Percentiles rank a stretch among this genome's conserved stretches.
phyloP scores from a whole-genome alignment of 2,797 vertebrate species.

The Alcedo quadribrachys region DNA sequence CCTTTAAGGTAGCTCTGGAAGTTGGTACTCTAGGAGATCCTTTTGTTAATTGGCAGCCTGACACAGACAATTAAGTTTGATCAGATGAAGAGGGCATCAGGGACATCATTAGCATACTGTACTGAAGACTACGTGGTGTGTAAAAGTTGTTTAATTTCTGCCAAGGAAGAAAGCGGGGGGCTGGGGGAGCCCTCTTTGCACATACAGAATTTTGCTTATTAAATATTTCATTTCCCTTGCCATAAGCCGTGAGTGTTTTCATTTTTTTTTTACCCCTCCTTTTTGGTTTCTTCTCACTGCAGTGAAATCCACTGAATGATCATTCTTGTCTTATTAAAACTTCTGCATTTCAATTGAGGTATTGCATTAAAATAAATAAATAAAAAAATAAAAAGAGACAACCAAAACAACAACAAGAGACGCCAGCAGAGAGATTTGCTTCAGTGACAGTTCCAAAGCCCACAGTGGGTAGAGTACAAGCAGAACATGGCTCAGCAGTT shows the following conservation, averaged over 20 bases:
- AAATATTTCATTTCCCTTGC: conserved; percentile 71
- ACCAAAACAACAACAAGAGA: not conserved
- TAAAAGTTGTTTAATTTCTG: conserved; percentile 84
- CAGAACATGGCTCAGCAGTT: not conserved
- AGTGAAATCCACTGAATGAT: conserved; percentile 46
- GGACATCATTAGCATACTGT: conserved; percentile 82
- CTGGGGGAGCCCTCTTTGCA: conserved; percentile 43
- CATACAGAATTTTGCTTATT: conserved; percentile 62
- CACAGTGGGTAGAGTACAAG: accelerated
- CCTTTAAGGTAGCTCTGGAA: conserved; percentile 83
- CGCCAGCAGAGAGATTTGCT: not conserved
- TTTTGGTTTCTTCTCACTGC: conserved; percentile 51
- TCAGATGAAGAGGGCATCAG: conserved; percentile 83
- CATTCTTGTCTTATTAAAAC: conserved; percentile 58
- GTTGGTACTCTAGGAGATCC: conserved; percentile 77
- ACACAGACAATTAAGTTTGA: conserved; percentile 88
- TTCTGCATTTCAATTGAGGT: conserved; percentile 38
- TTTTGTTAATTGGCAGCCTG: conserved; percentile 87
- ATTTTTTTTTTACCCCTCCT: conserved; percentile 19
- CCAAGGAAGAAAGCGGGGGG: conserved; percentile 68
- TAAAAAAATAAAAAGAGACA: not conserved
- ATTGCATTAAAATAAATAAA: not conserved
- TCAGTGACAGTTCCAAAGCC: not conserved
- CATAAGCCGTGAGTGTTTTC: not conserved
- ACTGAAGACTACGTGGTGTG: conserved; percentile 77